A percentile compares a stretch with the other conserved stretches of the same genome.
phyloP scores from a whole-genome alignment of 2,888 invertebrate species.

The Volucella inflata region DNA sequence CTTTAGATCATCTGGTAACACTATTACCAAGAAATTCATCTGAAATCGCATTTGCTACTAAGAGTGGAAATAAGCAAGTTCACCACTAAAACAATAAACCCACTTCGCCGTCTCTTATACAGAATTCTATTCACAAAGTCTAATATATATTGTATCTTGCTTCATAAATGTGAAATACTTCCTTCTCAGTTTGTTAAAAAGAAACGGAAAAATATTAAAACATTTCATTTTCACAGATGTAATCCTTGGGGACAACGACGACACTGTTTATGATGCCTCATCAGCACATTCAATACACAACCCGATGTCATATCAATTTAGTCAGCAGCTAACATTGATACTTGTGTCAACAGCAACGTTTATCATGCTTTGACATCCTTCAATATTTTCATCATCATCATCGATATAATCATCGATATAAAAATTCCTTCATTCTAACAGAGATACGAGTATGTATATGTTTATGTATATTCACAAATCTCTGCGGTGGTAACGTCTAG shows the following conservation, averaged over 20 bases:
- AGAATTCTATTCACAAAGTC: too few species aligned
- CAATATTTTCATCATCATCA: constrained; percentile 49
- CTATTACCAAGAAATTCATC: too few species aligned
- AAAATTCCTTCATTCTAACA: constrained; percentile 41
- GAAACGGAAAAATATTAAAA: neutral
- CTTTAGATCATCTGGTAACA: too few species aligned
- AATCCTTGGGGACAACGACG: constrained; percentile 78
- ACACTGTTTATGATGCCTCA: constrained; percentile 77
- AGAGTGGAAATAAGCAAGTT: too few species aligned
- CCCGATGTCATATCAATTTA: constrained; percentile 55
- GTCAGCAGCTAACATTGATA: constrained; percentile 69
- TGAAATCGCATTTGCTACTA: too few species aligned
- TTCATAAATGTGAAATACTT: too few species aligned
- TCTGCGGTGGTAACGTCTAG: neutral
- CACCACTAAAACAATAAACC: too few species aligned
- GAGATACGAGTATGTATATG: neutral
- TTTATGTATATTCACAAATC: constrained; percentile 8
- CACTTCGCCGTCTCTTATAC: too few species aligned
- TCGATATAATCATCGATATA: constrained; percentile 60
- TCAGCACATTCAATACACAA: constrained; percentile 72
- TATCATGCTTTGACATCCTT: constrained; percentile 71
- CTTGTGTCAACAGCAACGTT: constrained; percentile 68
- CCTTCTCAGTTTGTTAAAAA: neutral
- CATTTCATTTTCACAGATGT: constrained; percentile 76
- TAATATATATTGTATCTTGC: too few species aligned